Evolutionary conservation across 1,140 invertebrate genomes (phyloP).

Genomic region (Globodera ellingtonae): DNA sequence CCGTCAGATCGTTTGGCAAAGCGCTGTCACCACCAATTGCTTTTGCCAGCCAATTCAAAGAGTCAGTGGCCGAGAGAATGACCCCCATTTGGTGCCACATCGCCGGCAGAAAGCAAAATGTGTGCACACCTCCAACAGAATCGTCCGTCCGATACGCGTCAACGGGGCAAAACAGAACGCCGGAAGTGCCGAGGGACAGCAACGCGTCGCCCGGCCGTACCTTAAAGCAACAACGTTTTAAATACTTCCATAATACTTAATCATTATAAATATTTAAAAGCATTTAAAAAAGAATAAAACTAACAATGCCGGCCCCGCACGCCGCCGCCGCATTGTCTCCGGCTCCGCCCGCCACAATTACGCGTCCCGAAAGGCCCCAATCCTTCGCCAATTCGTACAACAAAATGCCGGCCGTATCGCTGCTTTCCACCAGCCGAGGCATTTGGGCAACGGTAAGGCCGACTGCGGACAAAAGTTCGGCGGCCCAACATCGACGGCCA

Average conservation of each 20-base stretch:
- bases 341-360: conserved; percentile 31
- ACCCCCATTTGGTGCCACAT: conserved; percentile 41
- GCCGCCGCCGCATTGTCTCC: conserved; percentile 39
- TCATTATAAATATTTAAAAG: neutral
- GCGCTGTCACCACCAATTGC: neutral
- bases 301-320: conserved; percentile 29
- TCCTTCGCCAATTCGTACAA: conserved; percentile 12
- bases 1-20: conserved; percentile 13
- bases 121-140: conserved; percentile 27
- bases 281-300: neutral
- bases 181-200: conserved; percentile 38
- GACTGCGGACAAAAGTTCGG: conserved; percentile 8
- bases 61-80: conserved; percentile 30
- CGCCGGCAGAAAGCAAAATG: conserved; percentile 29
- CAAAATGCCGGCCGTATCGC: conserved; percentile 12
- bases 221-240: neutral
- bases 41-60: conserved; percentile 29
- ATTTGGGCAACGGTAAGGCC: conserved; percentile 23
- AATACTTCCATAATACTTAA: neutral
- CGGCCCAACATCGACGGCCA: conserved; percentile 26
- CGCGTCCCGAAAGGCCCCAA: conserved; percentile 18
- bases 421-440: conserved; percentile 30
- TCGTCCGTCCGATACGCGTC: conserved; percentile 17
- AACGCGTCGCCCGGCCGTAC: conserved; percentile 21
- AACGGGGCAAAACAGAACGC: conserved; percentile 29